These are phyloP conservation scores for Tychaedon coryphoeus DNA, from an alignment of 2,113 vertebrate species.

Conservation along the genomic window DNA sequence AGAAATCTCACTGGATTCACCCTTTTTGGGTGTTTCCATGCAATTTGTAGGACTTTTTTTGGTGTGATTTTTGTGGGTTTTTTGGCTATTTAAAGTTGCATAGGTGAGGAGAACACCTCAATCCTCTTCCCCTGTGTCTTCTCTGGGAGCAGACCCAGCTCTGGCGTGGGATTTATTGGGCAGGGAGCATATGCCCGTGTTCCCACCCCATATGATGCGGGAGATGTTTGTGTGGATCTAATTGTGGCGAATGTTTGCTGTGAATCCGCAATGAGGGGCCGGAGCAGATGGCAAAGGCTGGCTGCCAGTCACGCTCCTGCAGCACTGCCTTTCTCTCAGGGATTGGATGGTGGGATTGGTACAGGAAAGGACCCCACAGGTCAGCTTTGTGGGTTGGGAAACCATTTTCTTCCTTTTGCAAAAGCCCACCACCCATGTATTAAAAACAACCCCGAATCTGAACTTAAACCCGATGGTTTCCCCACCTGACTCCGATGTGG, in stretches of 20 bases:
- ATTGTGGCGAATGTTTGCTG: slow-evolving; percentile 52
- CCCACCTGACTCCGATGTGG: accelerated
- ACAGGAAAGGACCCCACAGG: not conserved
- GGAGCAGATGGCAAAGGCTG: slow-evolving; percentile 67
- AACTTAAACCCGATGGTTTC: not conserved
- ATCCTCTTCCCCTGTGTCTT: not conserved
- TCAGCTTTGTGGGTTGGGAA: not conserved
- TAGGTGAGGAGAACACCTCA: not conserved
- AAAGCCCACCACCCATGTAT: not conserved
- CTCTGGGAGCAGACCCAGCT: not conserved
- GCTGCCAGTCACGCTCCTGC: not conserved
- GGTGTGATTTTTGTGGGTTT: too few relatives aligned
- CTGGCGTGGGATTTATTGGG: not conserved
- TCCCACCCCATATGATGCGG: not conserved
- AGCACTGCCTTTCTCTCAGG: not conserved
- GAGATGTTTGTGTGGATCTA: slow-evolving; percentile 33
- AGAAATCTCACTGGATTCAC: too few relatives aligned
- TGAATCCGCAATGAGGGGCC: slow-evolving; percentile 59
- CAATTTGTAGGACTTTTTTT: too few relatives aligned
- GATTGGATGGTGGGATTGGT: accelerated
- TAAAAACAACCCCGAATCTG: not conserved
- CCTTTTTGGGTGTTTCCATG: too few relatives aligned
- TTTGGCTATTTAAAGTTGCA: too few relatives aligned
- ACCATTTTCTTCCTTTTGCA: not conserved
- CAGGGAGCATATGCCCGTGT: not conserved